These are phyloP conservation scores for Noctua janthe DNA, from an alignment of 2,888 invertebrate species.

Conservation along the genomic window DNA sequence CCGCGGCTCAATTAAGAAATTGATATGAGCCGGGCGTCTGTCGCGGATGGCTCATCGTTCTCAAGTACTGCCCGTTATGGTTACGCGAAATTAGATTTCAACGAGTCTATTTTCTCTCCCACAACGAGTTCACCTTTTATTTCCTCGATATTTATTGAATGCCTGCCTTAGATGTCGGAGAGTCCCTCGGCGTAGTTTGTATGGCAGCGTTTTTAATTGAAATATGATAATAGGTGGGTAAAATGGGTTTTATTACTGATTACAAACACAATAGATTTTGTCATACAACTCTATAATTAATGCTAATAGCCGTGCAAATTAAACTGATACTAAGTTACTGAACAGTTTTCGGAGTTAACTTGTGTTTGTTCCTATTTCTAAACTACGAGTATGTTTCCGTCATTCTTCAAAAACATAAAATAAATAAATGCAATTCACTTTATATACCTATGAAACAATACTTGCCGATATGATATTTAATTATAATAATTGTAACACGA, in stretches of 20 bases:
- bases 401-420: background rate
- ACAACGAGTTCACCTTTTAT: slow-evolving; percentile 84
- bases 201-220: slow-evolving; percentile 45
- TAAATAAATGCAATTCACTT: background rate
- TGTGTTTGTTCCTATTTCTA: background rate
- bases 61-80: slow-evolving; percentile 88
- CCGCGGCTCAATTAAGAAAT: slow-evolving; percentile 87
- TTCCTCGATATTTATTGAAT: slow-evolving; percentile 81
- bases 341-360: background rate
- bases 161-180: slow-evolving; percentile 66
- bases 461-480: background rate
- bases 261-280: slow-evolving; percentile 34
- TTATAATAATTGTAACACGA: background rate
- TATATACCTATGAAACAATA: too few relatives aligned
- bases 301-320: slow-evolving; percentile 6
- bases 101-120: slow-evolving; percentile 87
- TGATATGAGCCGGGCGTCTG: slow-evolving; percentile 88
- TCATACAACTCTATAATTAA: background rate
- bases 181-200: slow-evolving; percentile 24
- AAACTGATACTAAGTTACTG: background rate
- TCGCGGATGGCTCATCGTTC: slow-evolving; percentile 88
- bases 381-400: background rate
- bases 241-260: slow-evolving; percentile 31
- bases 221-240: slow-evolving; percentile 24
- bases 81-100: slow-evolving; percentile 91